These are phyloP conservation scores for Sebastes cheni DNA, from an alignment of 2,797 vertebrate species.

Conservation along the genomic window DNA sequence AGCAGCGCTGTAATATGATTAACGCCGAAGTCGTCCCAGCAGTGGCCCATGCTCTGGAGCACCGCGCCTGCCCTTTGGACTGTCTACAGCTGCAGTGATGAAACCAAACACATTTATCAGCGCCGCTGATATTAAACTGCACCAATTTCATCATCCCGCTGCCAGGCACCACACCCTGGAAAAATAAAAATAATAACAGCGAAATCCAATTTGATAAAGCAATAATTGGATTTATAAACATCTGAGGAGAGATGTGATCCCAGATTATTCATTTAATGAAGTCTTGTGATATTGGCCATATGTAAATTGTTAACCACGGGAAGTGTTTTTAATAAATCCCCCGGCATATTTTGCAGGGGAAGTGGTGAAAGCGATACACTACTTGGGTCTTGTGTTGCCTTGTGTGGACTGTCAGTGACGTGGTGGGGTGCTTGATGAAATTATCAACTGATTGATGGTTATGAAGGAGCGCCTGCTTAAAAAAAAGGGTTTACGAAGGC, in stretches of 20 bases:
- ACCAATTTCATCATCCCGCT: conserved; percentile 74
- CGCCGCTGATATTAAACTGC: conserved; percentile 75
- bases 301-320: conserved; percentile 79
- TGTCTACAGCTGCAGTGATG: conserved; percentile 70
- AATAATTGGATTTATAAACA: conserved; percentile 83
- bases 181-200: conserved; percentile 78
- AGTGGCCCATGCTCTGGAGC: conserved; percentile 70
- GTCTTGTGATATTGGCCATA: conserved; percentile 78
- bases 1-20: conserved; percentile 76
- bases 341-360: conserved; percentile 51
- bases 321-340: conserved; percentile 73
- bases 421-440: conserved; percentile 69
- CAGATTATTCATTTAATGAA: conserved; percentile 81
- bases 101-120: conserved; percentile 83
- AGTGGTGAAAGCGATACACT: conserved; percentile 66
- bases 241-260: conserved; percentile 78
- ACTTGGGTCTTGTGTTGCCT: conserved; percentile 60
- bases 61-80: conserved; percentile 74
- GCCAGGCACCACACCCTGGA: conserved; percentile 60
- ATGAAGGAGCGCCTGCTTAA: conserved; percentile 46
- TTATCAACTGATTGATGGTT: conserved; percentile 72
- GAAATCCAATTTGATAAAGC: conserved; percentile 82
- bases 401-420: conserved; percentile 48
- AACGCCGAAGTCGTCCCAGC: conserved; percentile 74
- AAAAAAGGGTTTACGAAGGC: conserved; percentile 29